Conservation (phyloP, 2,888 invertebrate species). For the Chouioia cunea region DNA sequence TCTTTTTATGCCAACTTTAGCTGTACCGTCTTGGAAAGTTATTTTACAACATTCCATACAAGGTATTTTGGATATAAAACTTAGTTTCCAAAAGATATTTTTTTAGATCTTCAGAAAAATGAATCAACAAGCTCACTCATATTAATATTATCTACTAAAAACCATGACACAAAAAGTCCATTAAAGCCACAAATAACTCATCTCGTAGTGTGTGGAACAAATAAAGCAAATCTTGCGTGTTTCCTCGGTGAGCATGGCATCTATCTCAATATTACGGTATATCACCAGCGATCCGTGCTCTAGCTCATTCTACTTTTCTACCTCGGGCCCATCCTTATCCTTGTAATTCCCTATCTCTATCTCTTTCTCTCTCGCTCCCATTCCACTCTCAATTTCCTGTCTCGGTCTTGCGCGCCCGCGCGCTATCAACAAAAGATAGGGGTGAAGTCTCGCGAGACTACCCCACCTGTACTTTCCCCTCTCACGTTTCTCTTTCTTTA, state of each 20-base stretch:
- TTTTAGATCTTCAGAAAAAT: no score
- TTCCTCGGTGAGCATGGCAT: neutral
- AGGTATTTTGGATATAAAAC: no score
- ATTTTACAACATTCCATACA: no score
- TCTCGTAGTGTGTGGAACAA: no score
- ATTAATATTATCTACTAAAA: no score
- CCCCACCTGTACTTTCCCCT: constrained; percentile 5
- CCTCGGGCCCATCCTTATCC: constrained; percentile 3
- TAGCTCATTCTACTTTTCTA: constrained; percentile 5
- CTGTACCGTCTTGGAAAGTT: no score
- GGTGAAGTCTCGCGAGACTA: constrained; percentile 32
- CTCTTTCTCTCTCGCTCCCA: neutral
- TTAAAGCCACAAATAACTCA: no score
- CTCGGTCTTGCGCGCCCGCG: neutral
- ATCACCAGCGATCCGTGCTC: constrained; percentile 6
- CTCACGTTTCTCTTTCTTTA: neutral
- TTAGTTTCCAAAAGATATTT: no score
- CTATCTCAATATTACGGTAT: constrained; percentile 11
- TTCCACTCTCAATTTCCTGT: constrained; percentile 13
- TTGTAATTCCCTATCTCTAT: neutral
- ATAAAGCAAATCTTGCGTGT: neutral
- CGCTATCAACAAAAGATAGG: constrained; percentile 46
- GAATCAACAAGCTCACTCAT: no score
- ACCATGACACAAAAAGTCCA: no score
- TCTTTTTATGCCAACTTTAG: no score